A percentile compares a stretch with the other conserved stretches of the same genome.
phyloP scores from a whole-genome alignment of 1,140 invertebrate genomes.

The Dendrolimus kikuchii region DNA sequence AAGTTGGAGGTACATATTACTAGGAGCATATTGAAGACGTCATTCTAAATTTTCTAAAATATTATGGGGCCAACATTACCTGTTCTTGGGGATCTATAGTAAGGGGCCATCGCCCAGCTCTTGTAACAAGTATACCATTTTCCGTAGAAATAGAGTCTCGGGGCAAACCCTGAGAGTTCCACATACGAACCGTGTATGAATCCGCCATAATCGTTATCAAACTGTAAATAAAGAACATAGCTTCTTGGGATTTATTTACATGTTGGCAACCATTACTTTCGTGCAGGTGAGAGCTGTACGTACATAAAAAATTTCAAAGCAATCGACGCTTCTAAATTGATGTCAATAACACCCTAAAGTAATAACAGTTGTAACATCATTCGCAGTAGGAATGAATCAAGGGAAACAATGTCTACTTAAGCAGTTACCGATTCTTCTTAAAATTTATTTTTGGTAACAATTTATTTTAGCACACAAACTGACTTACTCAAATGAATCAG shows the following conservation, averaged over 20 bases:
- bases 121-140: constrained; percentile 89
- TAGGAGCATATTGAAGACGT: no score
- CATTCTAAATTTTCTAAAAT: not conserved
- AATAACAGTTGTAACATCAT: no score
- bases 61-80: constrained; percentile 47
- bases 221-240: constrained; percentile 62
- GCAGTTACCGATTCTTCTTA: no score
- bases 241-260: no score
- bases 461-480: not conserved
- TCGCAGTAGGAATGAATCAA: no score
- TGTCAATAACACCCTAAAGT: no score
- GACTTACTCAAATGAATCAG: constrained; percentile 75
- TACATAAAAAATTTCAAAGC: constrained; percentile 1
- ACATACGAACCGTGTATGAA: constrained; percentile 86
- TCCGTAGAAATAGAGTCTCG: constrained; percentile 89
- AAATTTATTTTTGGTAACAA: not conserved
- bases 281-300: no score
- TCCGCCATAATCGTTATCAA: constrained; percentile 85
- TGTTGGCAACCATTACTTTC: no score
- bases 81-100: constrained; percentile 95
- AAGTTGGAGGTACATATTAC: no score
- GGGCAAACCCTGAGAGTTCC: constrained; percentile 88
- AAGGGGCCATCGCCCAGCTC: constrained; percentile 86
- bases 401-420: no score
- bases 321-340: not conserved